phyloP scores from a whole-genome alignment of 1,140 invertebrate genomes.

The Aphelinus certus region DNA sequence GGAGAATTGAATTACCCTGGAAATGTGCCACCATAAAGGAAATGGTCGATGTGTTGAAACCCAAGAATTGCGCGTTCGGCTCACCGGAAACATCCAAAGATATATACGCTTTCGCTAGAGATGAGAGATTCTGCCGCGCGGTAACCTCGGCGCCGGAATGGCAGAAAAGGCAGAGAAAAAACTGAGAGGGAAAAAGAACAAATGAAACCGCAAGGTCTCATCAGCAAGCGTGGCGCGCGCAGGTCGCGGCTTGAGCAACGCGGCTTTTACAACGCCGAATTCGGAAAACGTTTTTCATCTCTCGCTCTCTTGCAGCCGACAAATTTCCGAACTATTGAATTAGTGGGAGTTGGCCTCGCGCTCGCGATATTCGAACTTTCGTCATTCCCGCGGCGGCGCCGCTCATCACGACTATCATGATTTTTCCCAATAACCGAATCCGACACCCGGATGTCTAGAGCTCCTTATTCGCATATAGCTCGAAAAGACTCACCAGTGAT shows the following conservation, averaged over 20 bases:
- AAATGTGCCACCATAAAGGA: neutral
- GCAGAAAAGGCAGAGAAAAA: neutral
- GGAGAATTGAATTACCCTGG: constrained; percentile 1
- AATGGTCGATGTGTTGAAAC: constrained; percentile 16
- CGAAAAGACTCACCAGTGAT: no score
- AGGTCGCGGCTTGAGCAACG: constrained; percentile 11
- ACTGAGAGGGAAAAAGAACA: constrained; percentile 7
- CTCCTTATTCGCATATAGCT: no score
- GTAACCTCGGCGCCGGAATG: neutral
- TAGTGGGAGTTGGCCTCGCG: neutral
- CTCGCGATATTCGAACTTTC: constrained; percentile 5
- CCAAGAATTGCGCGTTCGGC: neutral
- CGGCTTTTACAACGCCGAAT: neutral
- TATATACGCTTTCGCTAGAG: neutral
- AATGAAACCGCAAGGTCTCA: constrained; percentile 35
- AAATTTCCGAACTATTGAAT: constrained; percentile 5
- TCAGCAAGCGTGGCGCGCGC: neutral
- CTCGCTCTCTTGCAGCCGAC: neutral
- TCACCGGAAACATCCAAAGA: constrained; percentile 12
- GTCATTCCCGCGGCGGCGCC: constrained; percentile 1
- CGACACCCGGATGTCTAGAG: no score
- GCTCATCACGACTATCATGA: no score
- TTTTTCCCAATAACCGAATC: no score
- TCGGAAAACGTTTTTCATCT: constrained; percentile 20
- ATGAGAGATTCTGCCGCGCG: neutral